These are phyloP conservation scores for Noctuana brunneofusca DNA, from an alignment of 2,888 invertebrate genomes.

Conservation along the genomic window DNA sequence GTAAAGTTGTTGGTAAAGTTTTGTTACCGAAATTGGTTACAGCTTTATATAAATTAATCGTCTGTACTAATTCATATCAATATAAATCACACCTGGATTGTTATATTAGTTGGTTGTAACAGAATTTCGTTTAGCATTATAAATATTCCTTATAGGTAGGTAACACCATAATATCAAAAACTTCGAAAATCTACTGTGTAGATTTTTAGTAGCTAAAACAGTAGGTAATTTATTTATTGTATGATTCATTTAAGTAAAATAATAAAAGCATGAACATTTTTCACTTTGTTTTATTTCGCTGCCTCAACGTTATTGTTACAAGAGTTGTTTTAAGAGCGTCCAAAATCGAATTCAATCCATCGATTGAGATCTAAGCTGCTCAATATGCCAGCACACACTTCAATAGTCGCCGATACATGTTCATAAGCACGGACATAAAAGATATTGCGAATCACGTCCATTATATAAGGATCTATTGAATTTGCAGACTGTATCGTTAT, in stretches of 20 bases:
- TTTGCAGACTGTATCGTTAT: constrained; percentile 18
- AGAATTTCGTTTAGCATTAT: too few species aligned
- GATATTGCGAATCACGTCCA: constrained; percentile 47
- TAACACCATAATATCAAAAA: not conserved
- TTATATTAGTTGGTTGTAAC: not conserved
- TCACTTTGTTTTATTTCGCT: not conserved
- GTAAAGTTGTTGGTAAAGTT: too few species aligned
- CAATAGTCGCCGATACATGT: constrained; percentile 57
- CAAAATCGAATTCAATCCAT: constrained; percentile 74
- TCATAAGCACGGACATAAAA: constrained; percentile 62
- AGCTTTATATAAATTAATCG: too few species aligned
- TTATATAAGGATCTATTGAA: constrained; percentile 14
- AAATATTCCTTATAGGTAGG: not conserved
- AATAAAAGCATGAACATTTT: not conserved
- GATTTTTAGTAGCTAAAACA: constrained; percentile 2
- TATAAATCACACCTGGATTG: not conserved
- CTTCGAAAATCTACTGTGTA: constrained; percentile 4
- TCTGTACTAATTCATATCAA: not conserved
- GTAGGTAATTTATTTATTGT: constrained; percentile 3
- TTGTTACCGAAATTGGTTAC: too few species aligned
- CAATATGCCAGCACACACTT: constrained; percentile 62
- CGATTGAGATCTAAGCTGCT: constrained; percentile 70
- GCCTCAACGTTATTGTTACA: not conserved
- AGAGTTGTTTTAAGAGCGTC: constrained; percentile 41
- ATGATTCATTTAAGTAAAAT: not conserved